Percentiles rank a stretch among this genome's conserved stretches.
Conservation (phyloP, 2,797 vertebrate species). For the Falco peregrinus region DNA sequence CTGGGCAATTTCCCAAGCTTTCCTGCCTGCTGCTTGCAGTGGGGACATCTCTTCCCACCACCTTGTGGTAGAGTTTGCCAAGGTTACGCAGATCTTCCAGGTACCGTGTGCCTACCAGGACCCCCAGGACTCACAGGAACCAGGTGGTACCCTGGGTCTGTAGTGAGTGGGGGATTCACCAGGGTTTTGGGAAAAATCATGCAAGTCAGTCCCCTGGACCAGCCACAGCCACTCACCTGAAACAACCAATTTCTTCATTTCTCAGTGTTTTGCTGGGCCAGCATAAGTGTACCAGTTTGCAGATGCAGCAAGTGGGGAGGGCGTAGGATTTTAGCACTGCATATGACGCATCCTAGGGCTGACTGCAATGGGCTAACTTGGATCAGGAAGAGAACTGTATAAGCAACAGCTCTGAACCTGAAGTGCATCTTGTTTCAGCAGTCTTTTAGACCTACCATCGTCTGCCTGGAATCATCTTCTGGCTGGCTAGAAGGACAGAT, state of each 20-base stretch:
- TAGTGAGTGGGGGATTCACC: neutral
- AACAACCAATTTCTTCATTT: neutral
- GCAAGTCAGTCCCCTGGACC: neutral
- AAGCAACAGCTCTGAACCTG: constrained; percentile 53
- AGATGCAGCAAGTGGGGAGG: neutral
- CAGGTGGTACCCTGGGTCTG: neutral
- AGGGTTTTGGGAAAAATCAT: neutral
- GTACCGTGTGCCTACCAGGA: neutral
- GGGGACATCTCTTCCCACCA: neutral
- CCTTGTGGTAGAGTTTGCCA: neutral
- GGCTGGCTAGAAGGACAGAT: constrained; percentile 60
- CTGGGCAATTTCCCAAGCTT: neutral
- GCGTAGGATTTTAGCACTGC: neutral
- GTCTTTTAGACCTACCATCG: constrained; percentile 41
- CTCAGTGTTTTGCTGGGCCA: neutral
- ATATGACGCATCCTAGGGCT: neutral
- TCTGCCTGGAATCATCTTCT: constrained; percentile 54
- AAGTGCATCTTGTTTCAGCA: constrained; percentile 33
- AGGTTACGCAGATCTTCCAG: neutral
- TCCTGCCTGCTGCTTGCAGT: neutral
- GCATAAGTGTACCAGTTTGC: neutral
- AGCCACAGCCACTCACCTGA: neutral
- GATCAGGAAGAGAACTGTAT: neutral
- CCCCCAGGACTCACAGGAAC: neutral
- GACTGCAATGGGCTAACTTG: constrained; percentile 53